A percentile compares a stretch with the other conserved stretches of the same genome.
phyloP scores from a whole-genome alignment of 2,888 invertebrate genomes.

The Dicycla oo region DNA sequence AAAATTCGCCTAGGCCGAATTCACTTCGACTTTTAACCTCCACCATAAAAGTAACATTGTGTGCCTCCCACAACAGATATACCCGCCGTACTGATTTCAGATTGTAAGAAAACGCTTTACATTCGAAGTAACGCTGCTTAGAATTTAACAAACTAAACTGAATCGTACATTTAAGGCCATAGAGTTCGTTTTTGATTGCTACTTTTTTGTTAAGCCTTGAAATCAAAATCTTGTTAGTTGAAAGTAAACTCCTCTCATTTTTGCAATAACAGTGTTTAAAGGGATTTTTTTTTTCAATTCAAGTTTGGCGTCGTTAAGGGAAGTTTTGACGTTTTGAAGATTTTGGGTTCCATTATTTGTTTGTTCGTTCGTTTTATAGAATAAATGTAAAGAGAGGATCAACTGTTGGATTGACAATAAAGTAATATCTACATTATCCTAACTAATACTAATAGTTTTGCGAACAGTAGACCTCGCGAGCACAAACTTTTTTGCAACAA shows the following conservation, averaged over 20 bases:
- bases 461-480: too few relatives aligned
- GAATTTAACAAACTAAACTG: slow-evolving; percentile 22
- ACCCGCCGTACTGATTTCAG: slow-evolving; percentile 75
- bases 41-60: slow-evolving; percentile 75
- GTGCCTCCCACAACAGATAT: slow-evolving; percentile 75
- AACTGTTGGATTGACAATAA: neutral
- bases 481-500: too few relatives aligned
- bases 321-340: slow-evolving; percentile 21
- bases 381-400: slow-evolving; percentile 1
- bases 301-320: too few relatives aligned
- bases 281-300: slow-evolving; percentile 52
- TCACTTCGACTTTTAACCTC: slow-evolving; percentile 71
- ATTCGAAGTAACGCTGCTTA: slow-evolving; percentile 67
- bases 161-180: accelerated
- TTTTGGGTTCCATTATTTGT: slow-evolving; percentile 34
- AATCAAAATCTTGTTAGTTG: slow-evolving; percentile 60
- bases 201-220: slow-evolving; percentile 22
- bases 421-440: neutral
- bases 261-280: slow-evolving; percentile 59
- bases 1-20: slow-evolving; percentile 61
- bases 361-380: slow-evolving; percentile 28
- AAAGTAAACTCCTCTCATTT: slow-evolving; percentile 49
- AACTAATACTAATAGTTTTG: too few relatives aligned
- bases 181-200: slow-evolving; percentile 27
- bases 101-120: slow-evolving; percentile 78